Conservation (phyloP, 2,113 vertebrate species). For the Corythornis cristatus region DNA sequence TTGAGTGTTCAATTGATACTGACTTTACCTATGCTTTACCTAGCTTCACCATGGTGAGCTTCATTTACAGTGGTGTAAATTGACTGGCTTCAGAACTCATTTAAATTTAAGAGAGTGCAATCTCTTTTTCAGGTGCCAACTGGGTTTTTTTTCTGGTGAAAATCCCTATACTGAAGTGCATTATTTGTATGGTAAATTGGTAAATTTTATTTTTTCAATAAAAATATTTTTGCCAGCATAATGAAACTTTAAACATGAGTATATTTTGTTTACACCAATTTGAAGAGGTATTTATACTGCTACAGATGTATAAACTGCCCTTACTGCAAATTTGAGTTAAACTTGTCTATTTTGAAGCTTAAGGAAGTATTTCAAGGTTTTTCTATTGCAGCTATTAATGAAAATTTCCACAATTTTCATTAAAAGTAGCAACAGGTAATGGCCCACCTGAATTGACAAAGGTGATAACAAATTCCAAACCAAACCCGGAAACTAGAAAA, state of each 20-base stretch:
- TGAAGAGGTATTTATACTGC: neutral
- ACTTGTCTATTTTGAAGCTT: neutral
- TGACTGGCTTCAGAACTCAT: neutral
- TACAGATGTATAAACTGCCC: neutral
- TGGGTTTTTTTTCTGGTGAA: neutral
- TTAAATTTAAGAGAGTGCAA: neutral
- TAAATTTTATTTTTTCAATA: neutral
- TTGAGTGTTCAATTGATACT: neutral
- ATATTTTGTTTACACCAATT: neutral
- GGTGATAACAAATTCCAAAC: conserved; percentile 4
- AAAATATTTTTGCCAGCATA: neutral
- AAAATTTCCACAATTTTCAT: neutral
- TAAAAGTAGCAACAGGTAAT: neutral
- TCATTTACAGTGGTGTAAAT: neutral
- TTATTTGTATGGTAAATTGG: neutral
- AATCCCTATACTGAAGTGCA: neutral
- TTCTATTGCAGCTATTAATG: neutral
- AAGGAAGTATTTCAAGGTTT: neutral
- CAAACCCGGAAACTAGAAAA: neutral
- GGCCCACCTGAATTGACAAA: conserved; percentile 15
- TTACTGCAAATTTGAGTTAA: neutral
- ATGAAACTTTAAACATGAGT: neutral
- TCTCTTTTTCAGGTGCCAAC: neutral
- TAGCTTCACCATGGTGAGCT: neutral
- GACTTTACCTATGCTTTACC: neutral